Evolutionary conservation across 2,797 vertebrate genomes (phyloP).

Genomic region (Falco berigora): DNA sequence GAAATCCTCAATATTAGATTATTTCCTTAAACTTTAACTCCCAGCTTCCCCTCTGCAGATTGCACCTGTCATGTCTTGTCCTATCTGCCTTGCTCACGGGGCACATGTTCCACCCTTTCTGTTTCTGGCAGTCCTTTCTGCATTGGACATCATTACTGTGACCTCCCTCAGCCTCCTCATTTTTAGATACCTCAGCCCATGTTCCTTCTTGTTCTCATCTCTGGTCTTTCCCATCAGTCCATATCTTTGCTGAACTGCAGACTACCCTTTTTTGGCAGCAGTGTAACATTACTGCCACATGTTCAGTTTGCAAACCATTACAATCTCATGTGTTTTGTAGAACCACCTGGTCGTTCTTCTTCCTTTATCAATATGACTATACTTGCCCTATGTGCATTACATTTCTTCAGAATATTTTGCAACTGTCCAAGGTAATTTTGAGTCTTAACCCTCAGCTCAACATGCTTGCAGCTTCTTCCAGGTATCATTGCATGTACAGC

Average conservation of each 20-base stretch:
- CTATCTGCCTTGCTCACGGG: not conserved
- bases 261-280: not conserved
- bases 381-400: not conserved
- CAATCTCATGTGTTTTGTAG: not conserved
- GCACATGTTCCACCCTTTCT: not conserved
- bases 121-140: not conserved
- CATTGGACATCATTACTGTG: not conserved
- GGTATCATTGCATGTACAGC: not conserved
- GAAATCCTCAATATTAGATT: not conserved
- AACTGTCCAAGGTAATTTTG: not conserved
- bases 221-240: not conserved
- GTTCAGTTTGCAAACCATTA: not conserved
- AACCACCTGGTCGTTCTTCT: not conserved
- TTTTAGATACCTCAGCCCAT: not conserved
- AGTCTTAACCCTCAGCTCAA: not conserved
- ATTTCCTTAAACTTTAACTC: not conserved
- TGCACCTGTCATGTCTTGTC: fast-evolving
- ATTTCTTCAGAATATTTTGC: not conserved
- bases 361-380: not conserved
- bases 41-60: not conserved
- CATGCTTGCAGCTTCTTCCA: not conserved
- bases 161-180: not conserved
- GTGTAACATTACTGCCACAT: too few species aligned
- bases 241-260: not conserved
- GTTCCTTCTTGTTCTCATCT: not conserved